A percentile compares a stretch with the other conserved stretches of the same genome.
Evolutionary conservation across 2,888 invertebrate genomes (phyloP).

Genomic region (Bruchidius siliquastri): DNA sequence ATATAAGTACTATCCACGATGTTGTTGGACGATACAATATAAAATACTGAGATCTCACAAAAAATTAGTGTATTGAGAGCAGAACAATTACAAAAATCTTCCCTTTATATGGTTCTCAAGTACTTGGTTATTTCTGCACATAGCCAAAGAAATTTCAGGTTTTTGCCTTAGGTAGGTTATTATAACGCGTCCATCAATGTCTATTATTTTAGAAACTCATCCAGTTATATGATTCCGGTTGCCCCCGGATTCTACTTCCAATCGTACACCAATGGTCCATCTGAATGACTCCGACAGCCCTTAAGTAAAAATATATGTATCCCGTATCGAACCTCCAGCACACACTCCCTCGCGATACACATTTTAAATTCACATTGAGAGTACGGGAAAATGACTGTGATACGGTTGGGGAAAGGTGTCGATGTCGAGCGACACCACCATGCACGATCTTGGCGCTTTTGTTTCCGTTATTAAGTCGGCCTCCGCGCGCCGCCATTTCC

Average conservation of each 20-base stretch:
- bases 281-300: conserved; percentile 25
- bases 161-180: too few relatives aligned
- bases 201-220: too few relatives aligned
- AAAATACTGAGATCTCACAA: too few relatives aligned
- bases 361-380: conserved; percentile 48
- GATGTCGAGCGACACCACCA: background rate
- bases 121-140: too few relatives aligned
- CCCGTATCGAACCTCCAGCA: conserved; percentile 43
- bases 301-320: conserved; percentile 51
- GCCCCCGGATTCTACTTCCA: background rate
- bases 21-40: too few relatives aligned
- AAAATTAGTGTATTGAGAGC: too few relatives aligned
- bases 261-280: background rate
- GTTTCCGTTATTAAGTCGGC: conserved; percentile 31
- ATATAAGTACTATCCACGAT: too few relatives aligned
- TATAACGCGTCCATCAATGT: too few relatives aligned
- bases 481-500: conserved; percentile 22
- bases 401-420: conserved; percentile 20
- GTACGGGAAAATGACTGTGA: conserved; percentile 37
- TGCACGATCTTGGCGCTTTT: conserved; percentile 17
- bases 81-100: too few relatives aligned
- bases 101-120: too few relatives aligned
- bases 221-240: background rate
- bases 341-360: conserved; percentile 40
- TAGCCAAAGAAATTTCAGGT: too few relatives aligned